Percentiles rank a stretch among this genome's conserved stretches.
Evolutionary conservation across 2,797 vertebrate species (phyloP).

Genomic region (Clarias fuscus): DNA sequence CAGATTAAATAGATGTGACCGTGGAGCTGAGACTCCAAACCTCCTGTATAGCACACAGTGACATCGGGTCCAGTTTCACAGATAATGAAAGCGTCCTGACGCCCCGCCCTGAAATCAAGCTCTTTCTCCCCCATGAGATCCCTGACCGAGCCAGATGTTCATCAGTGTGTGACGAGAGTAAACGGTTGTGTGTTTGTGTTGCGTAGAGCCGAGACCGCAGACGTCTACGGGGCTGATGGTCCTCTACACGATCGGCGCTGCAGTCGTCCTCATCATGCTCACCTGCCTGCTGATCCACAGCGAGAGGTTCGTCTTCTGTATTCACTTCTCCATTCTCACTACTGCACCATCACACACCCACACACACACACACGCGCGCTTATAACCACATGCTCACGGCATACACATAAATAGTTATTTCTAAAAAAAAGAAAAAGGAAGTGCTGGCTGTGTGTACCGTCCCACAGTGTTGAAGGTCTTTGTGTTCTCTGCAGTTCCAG

Average conservation of each 20-base stretch:
- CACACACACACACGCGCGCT: no score
- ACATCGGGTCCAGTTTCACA: no score
- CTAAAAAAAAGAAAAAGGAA: not conserved
- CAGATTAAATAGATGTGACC: not conserved
- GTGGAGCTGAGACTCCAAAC: no score
- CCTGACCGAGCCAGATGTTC: not conserved
- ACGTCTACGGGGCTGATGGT: slow-evolving; percentile 44
- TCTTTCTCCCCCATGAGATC: not conserved
- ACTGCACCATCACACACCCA: not conserved
- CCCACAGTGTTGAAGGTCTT: not conserved
- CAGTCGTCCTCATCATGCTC: slow-evolving; percentile 58
- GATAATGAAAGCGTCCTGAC: no score
- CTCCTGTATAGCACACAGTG: not conserved
- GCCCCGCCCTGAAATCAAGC: not conserved
- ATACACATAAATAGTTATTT: not conserved
- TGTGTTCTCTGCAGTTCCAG: not conserved
- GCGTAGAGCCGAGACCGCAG: not conserved
- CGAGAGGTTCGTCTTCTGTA: slow-evolving; percentile 66
- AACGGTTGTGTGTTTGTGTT: slow-evolving; percentile 12
- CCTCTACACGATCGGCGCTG: slow-evolving; percentile 48
- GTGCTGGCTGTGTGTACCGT: not conserved
- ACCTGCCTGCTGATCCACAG: slow-evolving; percentile 61
- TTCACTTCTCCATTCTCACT: not conserved
- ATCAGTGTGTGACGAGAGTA: not conserved
- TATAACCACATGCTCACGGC: not conserved